Evolutionary conservation across 1,140 invertebrate species (phyloP).

Genomic region (Aethina tumida): DNA sequence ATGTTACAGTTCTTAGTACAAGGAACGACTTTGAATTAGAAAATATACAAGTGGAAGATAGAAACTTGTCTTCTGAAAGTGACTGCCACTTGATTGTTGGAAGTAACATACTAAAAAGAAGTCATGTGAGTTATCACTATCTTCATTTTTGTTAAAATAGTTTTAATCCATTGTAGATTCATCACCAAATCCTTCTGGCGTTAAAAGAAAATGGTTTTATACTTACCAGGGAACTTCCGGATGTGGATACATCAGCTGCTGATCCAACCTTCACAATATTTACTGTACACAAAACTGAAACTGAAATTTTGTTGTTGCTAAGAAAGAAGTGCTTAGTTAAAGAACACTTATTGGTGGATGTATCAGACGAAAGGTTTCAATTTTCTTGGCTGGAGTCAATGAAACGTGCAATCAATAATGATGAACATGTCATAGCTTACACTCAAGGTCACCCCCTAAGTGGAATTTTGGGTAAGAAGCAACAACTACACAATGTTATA

Average conservation of each 20-base stretch:
- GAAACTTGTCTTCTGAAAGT: constrained; percentile 46
- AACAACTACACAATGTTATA: too few relatives aligned
- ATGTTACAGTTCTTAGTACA: constrained; percentile 39
- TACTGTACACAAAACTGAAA: constrained; percentile 34
- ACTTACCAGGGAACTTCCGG: constrained; percentile 37
- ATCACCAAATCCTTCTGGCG: constrained; percentile 32
- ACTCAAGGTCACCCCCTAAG: constrained; percentile 51
- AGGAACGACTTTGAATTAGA: constrained; percentile 42
- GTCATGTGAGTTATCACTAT: constrained; percentile 3
- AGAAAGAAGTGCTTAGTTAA: constrained; percentile 7
- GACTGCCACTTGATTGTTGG: constrained; percentile 46
- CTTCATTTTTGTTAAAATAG: not conserved
- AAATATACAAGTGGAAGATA: constrained; percentile 48
- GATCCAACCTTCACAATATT: constrained; percentile 34
- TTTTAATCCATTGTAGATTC: constrained; percentile 23
- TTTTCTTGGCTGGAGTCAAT: constrained; percentile 43
- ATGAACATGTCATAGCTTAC: constrained; percentile 46
- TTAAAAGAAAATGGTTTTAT: constrained; percentile 40
- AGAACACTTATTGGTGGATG: constrained; percentile 5
- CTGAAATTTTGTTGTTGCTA: constrained; percentile 36
- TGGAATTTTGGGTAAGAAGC: constrained; percentile 78
- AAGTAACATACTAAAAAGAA: constrained; percentile 17
- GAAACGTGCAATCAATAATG: constrained; percentile 46
- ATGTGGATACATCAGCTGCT: constrained; percentile 17
- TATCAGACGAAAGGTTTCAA: constrained; percentile 6